Percentiles rank a stretch among this genome's conserved stretches.
Evolutionary conservation across 2,113 vertebrate species (phyloP).

Genomic region (Pycnonotus jocosus): DNA sequence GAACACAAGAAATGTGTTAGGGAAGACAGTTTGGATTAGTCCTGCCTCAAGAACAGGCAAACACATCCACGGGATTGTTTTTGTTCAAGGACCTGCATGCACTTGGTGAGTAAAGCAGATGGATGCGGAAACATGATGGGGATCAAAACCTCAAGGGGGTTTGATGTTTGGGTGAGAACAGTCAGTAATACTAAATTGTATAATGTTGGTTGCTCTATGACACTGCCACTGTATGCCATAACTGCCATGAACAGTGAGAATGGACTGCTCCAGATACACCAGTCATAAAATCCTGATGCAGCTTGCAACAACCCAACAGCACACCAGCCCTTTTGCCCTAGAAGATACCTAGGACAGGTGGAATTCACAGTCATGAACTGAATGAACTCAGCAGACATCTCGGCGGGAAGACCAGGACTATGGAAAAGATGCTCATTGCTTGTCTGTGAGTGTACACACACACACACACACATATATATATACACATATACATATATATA

Average conservation of each 20-base stretch:
- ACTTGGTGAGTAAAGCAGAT: background rate
- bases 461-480: too few species aligned
- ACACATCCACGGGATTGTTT: background rate
- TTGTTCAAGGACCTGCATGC: background rate
- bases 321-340: background rate
- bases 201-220: background rate
- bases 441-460: background rate
- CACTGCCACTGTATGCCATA: background rate
- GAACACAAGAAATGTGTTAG: background rate
- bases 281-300: background rate
- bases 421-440: background rate
- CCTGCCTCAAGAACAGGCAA: background rate
- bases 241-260: background rate
- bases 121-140: accelerated
- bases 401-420: background rate
- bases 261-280: background rate
- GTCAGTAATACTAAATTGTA: background rate
- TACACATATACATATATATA: too few species aligned
- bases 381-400: background rate
- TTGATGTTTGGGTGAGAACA: background rate
- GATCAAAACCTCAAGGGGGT: background rate
- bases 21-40: background rate
- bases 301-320: background rate
- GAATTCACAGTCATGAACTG: background rate
- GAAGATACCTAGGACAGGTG: background rate